Evolutionary conservation across 2,888 invertebrate species (phyloP).

Genomic region (Ferrisia virgata): DNA sequence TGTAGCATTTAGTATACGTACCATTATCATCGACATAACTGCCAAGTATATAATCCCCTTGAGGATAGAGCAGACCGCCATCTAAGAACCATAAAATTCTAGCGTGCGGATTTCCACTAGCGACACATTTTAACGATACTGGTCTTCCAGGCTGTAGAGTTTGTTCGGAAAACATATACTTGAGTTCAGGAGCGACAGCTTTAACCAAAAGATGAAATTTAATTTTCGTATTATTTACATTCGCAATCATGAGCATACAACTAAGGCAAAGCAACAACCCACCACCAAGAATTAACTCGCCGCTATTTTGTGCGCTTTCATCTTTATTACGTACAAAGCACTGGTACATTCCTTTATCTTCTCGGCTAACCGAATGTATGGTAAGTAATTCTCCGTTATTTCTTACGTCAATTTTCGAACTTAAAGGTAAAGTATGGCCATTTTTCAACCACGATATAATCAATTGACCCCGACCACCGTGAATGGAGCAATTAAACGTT

Average conservation of each 20-base stretch:
- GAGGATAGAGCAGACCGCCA: conserved; percentile 54
- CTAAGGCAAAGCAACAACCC: conserved; percentile 51
- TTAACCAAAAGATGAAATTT: conserved; percentile 48
- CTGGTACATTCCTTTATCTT: conserved; percentile 88
- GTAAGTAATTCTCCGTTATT: conserved; percentile 53
- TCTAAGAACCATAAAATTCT: conserved; percentile 75
- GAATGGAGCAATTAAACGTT: conserved; percentile 78
- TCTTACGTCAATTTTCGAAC: conserved; percentile 52
- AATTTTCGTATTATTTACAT: neutral
- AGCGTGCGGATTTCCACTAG: conserved; percentile 82
- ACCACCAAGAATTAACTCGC: conserved; percentile 79
- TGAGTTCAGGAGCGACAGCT: conserved; percentile 78
- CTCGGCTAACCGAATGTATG: conserved; percentile 63
- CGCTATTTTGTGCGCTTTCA: conserved; percentile 79
- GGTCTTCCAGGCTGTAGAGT: conserved; percentile 56
- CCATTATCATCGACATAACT: conserved; percentile 52
- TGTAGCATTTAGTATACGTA: neutral
- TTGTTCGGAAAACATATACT: conserved; percentile 76
- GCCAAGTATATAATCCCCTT: conserved; percentile 52
- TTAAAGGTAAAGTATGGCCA: conserved; percentile 55
- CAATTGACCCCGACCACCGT: conserved; percentile 62
- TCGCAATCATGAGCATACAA: neutral
- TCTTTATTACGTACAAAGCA: conserved; percentile 71
- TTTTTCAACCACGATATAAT: conserved; percentile 57
- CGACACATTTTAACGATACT: conserved; percentile 77